phyloP scores from a whole-genome alignment of 2,797 vertebrate genomes.

The Ctenopoma kingsleyae region DNA sequence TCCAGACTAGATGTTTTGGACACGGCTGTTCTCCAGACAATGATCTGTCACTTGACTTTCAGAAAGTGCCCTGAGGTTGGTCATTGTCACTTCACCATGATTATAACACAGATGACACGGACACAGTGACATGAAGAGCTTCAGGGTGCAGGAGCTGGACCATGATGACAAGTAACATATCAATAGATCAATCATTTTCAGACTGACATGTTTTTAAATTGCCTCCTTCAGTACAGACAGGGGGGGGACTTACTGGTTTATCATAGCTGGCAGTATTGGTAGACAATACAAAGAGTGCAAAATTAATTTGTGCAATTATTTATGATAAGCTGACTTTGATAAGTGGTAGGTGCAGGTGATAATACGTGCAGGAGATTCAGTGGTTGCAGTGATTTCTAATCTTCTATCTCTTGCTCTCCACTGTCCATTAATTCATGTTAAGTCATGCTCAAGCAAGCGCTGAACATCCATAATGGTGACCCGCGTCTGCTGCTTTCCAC shows the following conservation, averaged over 20 bases:
- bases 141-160: constrained; percentile 31
- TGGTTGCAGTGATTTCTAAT: neutral
- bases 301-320: too few relatives aligned
- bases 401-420: neutral
- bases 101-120: constrained; percentile 16
- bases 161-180: constrained; percentile 42
- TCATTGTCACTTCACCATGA: constrained; percentile 27
- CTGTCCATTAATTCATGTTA: neutral
- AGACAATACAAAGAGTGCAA: too few relatives aligned
- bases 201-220: constrained; percentile 13
- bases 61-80: constrained; percentile 11
- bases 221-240: neutral
- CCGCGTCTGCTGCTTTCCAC: neutral
- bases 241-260: neutral
- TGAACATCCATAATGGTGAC: neutral
- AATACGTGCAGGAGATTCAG: neutral
- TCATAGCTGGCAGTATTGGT: too few relatives aligned
- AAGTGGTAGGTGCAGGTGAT: neutral
- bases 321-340: neutral
- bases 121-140: constrained; percentile 29
- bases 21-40: neutral
- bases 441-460: neutral
- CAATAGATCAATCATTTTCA: constrained; percentile 49
- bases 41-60: neutral
- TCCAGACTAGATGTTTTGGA: neutral